Base-by-base conservation (phyloP, 2,888 invertebrate species). In the Chelonus formosanus region DNA sequence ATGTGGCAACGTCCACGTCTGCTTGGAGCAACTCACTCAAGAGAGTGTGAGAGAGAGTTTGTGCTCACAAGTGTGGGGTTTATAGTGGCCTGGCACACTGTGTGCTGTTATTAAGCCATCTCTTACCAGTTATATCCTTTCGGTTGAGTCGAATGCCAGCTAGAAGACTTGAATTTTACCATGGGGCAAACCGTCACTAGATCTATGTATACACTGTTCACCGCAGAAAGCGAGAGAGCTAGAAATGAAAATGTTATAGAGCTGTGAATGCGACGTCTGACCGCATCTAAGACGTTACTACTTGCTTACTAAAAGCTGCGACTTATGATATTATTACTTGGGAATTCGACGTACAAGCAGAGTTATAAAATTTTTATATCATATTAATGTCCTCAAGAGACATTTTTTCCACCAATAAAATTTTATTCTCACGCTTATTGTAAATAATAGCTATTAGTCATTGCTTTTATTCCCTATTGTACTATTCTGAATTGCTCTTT, bases 71-170 rank as follows among this genome's bases (percentile, higher is more conserved):
- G 69, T 52, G 32, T 52, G 8, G 34, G 34, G 34, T 52, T 52
- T 52, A 66, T 52, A 20, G 60, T 52, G 43, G 32, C 44, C 74
- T 71, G 72, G 74, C 75, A 74, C 73, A 61, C 44, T 52, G 50
- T 57, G 31, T 75, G 70, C 71, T 75, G 79, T 81, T 81, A 82
- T 81, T 81, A 81, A 81, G 76, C 80, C 78, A 79, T 82, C 78
- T 77, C 79, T 81, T 79, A 81, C 74, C 74, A 75, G 78, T 80
- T 80, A 76, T 77, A 79, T 75, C 54, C 45, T 55, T 47, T 50
- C 8, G 35, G 55, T 10, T 35, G 35, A 63, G 48, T 60, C 36
- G 8, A 65, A 43, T 65, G 54, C 54, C 35, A 65, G n/a, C 52
- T 43, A 6, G 5, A 48, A 20, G 10, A 20, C 7, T 34, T 44